Evolutionary conservation across 2,888 invertebrate species (phyloP).

Genomic region (Calameuta filiformis): DNA sequence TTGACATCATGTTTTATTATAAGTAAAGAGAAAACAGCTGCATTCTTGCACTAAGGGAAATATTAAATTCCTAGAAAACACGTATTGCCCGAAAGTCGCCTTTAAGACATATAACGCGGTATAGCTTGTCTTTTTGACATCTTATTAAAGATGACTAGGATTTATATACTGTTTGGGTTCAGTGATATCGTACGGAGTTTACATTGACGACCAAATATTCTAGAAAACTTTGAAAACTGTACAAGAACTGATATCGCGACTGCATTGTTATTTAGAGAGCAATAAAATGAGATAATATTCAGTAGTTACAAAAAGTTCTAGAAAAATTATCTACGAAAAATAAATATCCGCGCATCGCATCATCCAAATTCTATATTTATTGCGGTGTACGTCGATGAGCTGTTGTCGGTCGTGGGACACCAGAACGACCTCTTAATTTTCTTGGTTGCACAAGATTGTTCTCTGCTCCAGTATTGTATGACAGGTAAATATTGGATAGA

Average conservation of each 20-base stretch:
- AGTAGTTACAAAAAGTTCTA: conserved; percentile 3
- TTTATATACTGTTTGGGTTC: background rate
- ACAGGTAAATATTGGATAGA: conserved; percentile 75
- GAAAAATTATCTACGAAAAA: background rate
- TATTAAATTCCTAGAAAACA: background rate
- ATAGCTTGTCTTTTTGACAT: background rate
- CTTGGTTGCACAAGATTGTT: conserved; percentile 70
- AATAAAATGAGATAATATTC: conserved; percentile 13
- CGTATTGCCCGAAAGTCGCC: background rate
- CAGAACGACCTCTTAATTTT: conserved; percentile 68
- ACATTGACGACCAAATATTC: background rate
- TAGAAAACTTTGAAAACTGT: background rate
- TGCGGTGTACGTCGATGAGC: conserved; percentile 60
- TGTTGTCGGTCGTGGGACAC: conserved; percentile 70
- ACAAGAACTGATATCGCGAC: background rate
- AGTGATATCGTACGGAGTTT: background rate
- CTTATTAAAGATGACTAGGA: background rate
- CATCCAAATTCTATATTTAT: conserved; percentile 25
- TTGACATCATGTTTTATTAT: background rate
- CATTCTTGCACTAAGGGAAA: background rate
- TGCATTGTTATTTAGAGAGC: conserved; percentile 3
- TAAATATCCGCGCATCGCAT: background rate
- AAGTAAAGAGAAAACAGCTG: background rate
- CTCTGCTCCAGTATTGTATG: conserved; percentile 69
- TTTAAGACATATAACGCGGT: background rate